Evolutionary conservation across 1,140 invertebrate genomes (phyloP), one percentile per base, ranked within the genome.

Genomic region (Metaphire vulgaris): DNA sequence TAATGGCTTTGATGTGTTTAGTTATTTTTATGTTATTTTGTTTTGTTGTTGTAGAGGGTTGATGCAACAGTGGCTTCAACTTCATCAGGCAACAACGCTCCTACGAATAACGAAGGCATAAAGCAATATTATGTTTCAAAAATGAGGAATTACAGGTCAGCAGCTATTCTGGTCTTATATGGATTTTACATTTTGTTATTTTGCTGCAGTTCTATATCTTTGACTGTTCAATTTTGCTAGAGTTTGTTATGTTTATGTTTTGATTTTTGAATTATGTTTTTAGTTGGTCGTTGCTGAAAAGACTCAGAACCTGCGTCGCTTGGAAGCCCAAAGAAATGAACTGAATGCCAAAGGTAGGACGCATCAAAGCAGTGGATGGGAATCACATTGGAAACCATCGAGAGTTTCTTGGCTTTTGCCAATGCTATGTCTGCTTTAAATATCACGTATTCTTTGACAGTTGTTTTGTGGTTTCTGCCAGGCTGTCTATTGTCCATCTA

Each of bases 271-370:
- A 28, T 75, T 74, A 76, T 81, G 34, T 75, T 82, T 82, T 34
- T 79, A 88, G 86, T 88, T 98, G 33, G 91, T 94, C 81, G 95
- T 99, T 2, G 93, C 95, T 32, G 97, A 99, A 80, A 99, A 99
- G 85, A 94, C 93, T 81, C 97, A 99, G 87, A 99, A 99, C 89
- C 88, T 99, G 30, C 89, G 97, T 77, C 91, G 98, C 85, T 88
- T 99, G 69, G 96, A 99, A 89, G 98, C 98, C 26, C 97, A 99
- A 84, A 89, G 98, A 81, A 99, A 99, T 91, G 97, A 99, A 87
- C 90, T 99, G 0, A 99, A 99, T 89, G 96, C 97, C 6, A 99
- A 99, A 92, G 95, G 93, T 95, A 88, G 32, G 6, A 31, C n/a
- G n/a, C n/a, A n/a, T n/a, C n/a, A n/a, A n/a, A n/a, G n/a, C n/a